Evolutionary conservation across 2,113 vertebrate genomes (phyloP).

Genomic region (Trichechus manatus): DNA sequence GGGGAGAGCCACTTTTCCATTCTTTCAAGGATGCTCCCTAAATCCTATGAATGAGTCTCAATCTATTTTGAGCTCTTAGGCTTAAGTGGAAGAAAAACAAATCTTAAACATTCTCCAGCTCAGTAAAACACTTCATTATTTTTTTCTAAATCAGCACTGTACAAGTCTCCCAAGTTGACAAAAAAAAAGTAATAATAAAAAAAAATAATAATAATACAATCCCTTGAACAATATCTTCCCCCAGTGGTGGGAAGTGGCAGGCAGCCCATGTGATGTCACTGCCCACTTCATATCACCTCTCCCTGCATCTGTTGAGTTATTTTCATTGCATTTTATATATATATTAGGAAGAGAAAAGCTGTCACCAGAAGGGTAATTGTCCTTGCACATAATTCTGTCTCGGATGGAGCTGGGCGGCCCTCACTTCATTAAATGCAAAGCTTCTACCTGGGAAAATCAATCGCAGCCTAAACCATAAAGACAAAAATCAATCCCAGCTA

Average conservation of each 20-base stretch:
- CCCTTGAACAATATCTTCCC: not conserved
- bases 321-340: conserved; percentile 35
- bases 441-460: conserved; percentile 78
- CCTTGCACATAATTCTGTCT: conserved; percentile 42
- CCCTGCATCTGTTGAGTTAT: not conserved
- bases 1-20: accelerated
- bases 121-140: not conserved
- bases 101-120: not conserved
- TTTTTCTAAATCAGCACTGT: not conserved
- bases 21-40: not conserved
- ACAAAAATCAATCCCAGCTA: conserved; percentile 70
- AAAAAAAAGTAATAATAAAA: not conserved
- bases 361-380: conserved; percentile 74
- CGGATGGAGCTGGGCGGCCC: not conserved
- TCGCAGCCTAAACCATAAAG: conserved; percentile 66
- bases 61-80: not conserved
- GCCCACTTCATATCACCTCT: not conserved
- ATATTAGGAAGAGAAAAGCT: conserved; percentile 49
- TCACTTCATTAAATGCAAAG: conserved; percentile 74
- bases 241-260: accelerated
- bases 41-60: accelerated
- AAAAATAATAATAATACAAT: not conserved
- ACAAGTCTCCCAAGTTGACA: not conserved
- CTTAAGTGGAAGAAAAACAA: not conserved
- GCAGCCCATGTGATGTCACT: not conserved